Conservation (phyloP, 2,113 vertebrate species). For the Alectura lathami region DNA sequence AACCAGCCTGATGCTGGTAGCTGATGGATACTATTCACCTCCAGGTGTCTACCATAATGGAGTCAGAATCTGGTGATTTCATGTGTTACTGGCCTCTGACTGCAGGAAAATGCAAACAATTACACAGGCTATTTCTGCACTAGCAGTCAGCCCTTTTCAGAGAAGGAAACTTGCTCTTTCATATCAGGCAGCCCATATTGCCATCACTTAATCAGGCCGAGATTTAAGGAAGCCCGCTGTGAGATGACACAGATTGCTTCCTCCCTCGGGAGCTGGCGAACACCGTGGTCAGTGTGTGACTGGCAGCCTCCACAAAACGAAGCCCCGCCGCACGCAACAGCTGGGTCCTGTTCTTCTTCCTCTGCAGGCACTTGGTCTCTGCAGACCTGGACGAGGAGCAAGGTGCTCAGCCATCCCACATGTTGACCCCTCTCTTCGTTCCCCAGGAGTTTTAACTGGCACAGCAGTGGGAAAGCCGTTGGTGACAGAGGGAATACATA, state of each 20-base stretch:
- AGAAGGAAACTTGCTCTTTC: background rate
- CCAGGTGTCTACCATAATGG: background rate
- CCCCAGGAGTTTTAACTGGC: background rate
- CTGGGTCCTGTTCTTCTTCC: background rate
- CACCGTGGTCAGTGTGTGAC: background rate
- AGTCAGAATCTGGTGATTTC: background rate
- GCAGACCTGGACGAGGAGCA: background rate
- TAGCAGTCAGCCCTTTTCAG: background rate
- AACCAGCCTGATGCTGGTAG: background rate
- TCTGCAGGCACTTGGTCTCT: background rate
- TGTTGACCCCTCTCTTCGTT: background rate
- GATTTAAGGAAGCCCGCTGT: conserved; percentile 47
- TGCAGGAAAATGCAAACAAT: background rate
- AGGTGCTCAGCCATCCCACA: background rate
- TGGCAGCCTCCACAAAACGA: background rate
- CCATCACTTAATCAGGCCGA: conserved; percentile 26
- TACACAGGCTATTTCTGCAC: conserved; percentile 13
- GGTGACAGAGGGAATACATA: background rate
- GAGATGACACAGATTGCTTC: conserved; percentile 62
- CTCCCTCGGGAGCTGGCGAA: background rate
- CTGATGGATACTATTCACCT: background rate
- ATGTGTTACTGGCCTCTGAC: background rate
- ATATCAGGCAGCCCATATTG: conserved; percentile 32
- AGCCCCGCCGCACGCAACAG: background rate
- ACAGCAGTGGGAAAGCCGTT: background rate